A percentile compares a stretch with the other conserved stretches of the same genome.
Evolutionary conservation across 1,140 invertebrate species (phyloP).

Genomic region (Zophobas atratus): DNA sequence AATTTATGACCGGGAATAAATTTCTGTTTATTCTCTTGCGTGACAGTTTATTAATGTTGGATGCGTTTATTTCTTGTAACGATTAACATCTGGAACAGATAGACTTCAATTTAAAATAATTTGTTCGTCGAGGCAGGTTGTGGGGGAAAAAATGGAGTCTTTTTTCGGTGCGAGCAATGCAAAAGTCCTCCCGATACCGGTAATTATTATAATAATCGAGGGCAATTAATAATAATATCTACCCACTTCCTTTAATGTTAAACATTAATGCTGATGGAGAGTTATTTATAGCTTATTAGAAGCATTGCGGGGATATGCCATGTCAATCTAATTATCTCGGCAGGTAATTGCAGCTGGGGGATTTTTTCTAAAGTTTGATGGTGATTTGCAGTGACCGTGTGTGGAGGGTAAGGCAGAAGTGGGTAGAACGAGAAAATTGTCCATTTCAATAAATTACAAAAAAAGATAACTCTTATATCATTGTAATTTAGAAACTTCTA

Average conservation of each 20-base stretch:
- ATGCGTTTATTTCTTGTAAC: constrained; percentile 11
- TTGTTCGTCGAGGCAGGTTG: background rate
- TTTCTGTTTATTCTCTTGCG: constrained; percentile 22
- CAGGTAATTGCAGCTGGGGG: background rate
- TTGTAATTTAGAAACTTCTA: too few species aligned
- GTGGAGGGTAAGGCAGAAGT: too few species aligned
- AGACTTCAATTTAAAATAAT: background rate
- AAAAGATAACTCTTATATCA: too few species aligned
- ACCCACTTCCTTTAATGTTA: constrained; percentile 36
- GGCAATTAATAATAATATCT: constrained; percentile 41
- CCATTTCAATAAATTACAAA: too few species aligned
- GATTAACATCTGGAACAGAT: background rate
- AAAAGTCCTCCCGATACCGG: constrained; percentile 31
- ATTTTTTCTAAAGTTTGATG: too few species aligned
- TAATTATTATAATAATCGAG: constrained; percentile 37
- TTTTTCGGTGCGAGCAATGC: constrained; percentile 8
- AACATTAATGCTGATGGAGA: constrained; percentile 22
- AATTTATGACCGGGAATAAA: constrained; percentile 24
- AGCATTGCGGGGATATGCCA: background rate
- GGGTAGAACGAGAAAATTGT: too few species aligned
- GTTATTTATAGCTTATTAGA: constrained; percentile 42
- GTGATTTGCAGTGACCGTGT: too few species aligned
- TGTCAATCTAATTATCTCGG: constrained; percentile 20
- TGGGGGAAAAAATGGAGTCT: constrained; percentile 5
- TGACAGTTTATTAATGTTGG: constrained; percentile 39